Evolutionary conservation across 1,140 invertebrate genomes (phyloP), one percentile per base, ranked within the genome.

Genomic region (Odontomachus brunneus): DNA sequence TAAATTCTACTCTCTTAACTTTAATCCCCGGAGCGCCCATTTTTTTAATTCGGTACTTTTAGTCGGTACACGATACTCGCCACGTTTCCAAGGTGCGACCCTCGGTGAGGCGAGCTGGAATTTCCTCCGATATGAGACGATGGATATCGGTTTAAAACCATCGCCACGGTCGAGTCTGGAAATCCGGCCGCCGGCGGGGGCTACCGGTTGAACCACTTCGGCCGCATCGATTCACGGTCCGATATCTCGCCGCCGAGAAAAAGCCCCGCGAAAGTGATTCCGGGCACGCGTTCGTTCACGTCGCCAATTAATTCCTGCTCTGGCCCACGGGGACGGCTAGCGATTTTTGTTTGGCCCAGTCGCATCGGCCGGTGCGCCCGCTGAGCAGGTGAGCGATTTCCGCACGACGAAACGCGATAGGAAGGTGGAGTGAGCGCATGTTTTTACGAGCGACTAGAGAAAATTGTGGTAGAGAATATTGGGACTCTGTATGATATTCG

Each of bases 211-310:
- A 55, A 69, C 33, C 33, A 80, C 65, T 69, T 69, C 29, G 51
- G 29, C 33, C 33, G 51, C 65, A 69, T 69, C 75, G 51, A 78
- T 78, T 69, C 75, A 67, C 38, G 57, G 49, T 19, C 63, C 63
- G 75, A 78, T 78, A 78, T 78, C 63, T 24, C 44, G 73, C 14
- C 53, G 49, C 38, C 48, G 76, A 80, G 82, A 85, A 88, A 88
- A 88, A 88, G 53, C 26, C 9, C 38, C 76, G 60, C 76, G 59
- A 85, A 84, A 88, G 86, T 82, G 86, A 88, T 88, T 88, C 87
- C 76, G 57, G 72, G 83, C 87, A 88, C 87, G 87, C 86, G 87
- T 88, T 72, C 7, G 60, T 53, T 69, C 73, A 67, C 24, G 19
- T 86, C 63, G 84, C 48, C 85, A 86, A 88, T 88, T 88, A 87